Conservation (phyloP, 2,113 vertebrate genomes). For the Hipposideros armiger region DNA sequence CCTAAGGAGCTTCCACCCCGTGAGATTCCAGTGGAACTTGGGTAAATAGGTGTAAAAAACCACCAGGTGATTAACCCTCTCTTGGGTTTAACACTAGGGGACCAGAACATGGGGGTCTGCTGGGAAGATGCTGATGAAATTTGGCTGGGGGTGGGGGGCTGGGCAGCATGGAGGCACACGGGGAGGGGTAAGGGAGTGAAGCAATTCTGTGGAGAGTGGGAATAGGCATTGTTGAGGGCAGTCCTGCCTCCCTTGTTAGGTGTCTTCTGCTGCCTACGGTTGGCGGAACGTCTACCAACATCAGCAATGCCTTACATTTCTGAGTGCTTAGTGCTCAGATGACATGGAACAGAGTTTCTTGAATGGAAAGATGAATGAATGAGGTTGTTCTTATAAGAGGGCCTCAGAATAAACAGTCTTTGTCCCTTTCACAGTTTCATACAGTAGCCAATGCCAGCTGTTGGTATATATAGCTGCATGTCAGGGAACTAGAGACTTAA, state of each 20-base stretch:
- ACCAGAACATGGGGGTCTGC: not conserved
- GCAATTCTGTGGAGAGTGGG: not conserved
- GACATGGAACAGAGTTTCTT: constrained; percentile 5
- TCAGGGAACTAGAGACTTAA: not conserved
- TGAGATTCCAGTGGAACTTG: not conserved
- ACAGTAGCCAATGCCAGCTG: not conserved
- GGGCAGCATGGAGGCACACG: not conserved
- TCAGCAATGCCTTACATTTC: not conserved
- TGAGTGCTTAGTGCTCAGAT: not conserved
- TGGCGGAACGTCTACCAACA: not conserved
- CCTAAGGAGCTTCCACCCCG: not conserved
- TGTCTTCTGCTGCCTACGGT: constrained; percentile 8
- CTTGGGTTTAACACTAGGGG: not conserved
- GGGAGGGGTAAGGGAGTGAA: not conserved
- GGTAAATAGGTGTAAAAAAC: not conserved
- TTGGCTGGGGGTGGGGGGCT: not conserved
- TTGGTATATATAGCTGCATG: not conserved
- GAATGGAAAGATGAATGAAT: constrained; percentile 42
- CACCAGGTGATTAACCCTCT: not conserved
- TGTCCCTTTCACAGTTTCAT: not conserved
- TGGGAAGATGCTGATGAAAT: not conserved
- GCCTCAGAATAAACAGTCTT: constrained; percentile 11
- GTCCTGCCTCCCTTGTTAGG: not conserved
- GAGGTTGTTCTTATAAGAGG: not conserved
- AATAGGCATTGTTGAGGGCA: not conserved